Conservation (phyloP, 2,113 vertebrate genomes). For the Plectropomus leopardus region DNA sequence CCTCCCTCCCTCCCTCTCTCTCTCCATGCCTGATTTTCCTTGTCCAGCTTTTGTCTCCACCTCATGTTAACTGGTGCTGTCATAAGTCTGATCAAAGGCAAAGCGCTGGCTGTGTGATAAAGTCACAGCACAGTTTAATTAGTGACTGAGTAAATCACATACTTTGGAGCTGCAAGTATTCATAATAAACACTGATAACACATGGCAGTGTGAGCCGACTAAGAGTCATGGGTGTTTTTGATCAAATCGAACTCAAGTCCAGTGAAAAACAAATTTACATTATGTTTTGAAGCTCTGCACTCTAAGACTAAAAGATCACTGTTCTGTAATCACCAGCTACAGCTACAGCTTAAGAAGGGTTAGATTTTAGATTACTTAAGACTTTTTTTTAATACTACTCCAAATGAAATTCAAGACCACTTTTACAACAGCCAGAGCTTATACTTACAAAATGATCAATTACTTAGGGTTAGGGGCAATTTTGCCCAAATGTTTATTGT, state of each 20-base stretch:
- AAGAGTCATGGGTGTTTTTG: too few relatives aligned
- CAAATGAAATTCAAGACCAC: too few relatives aligned
- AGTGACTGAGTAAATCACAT: conserved; percentile 41
- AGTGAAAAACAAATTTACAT: neutral
- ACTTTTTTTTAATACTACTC: too few relatives aligned
- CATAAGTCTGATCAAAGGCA: conserved; percentile 38
- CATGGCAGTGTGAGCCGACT: neutral
- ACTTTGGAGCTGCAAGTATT: conserved; percentile 15
- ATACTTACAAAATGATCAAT: too few relatives aligned
- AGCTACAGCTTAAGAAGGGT: too few relatives aligned
- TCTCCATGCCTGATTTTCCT: conserved; percentile 34
- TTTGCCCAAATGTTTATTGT: too few relatives aligned
- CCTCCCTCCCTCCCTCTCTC: conserved; percentile 45
- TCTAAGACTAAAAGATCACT: too few relatives aligned
- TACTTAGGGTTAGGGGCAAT: too few relatives aligned
- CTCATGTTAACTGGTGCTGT: conserved; percentile 22
- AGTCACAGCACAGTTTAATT: conserved; percentile 36
- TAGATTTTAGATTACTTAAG: too few relatives aligned
- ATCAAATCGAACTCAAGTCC: too few relatives aligned
- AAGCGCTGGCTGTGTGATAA: conserved; percentile 30
- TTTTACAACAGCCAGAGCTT: too few relatives aligned
- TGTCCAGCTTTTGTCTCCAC: conserved; percentile 40
- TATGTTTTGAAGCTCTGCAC: neutral
- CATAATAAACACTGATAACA: conserved; percentile 34
- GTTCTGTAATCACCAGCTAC: too few relatives aligned